phyloP scores from a whole-genome alignment of 2,888 invertebrate species.

The Dynastes maya region DNA sequence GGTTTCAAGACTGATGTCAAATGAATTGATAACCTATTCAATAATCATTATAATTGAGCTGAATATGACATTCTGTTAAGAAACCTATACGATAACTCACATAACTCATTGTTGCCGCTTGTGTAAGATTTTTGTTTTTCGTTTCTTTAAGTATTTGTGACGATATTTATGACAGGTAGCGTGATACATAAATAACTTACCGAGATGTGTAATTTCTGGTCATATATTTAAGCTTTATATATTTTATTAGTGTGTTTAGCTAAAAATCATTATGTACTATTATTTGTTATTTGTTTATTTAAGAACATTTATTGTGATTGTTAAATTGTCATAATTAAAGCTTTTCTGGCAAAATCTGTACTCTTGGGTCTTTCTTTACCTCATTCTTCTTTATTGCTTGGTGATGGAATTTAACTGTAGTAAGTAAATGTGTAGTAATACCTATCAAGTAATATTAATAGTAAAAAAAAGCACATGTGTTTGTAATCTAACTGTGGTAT shows the following conservation, averaged over 20 bases:
- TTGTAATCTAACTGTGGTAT: too few species aligned
- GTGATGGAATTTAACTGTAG: slow-evolving; percentile 19
- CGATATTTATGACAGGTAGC: slow-evolving; percentile 43
- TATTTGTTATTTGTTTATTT: slow-evolving; percentile 54
- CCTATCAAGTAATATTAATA: too few species aligned
- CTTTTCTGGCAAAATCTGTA: slow-evolving; percentile 63
- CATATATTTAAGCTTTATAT: slow-evolving; percentile 51
- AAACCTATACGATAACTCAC: neutral
- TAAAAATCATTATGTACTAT: slow-evolving; percentile 43
- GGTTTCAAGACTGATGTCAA: neutral
- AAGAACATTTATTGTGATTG: slow-evolving; percentile 66
- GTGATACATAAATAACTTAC: slow-evolving; percentile 42
- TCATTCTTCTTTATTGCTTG: slow-evolving; percentile 35
- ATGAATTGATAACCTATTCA: neutral
- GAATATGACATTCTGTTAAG: neutral
- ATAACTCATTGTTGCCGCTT: slow-evolving; percentile 38
- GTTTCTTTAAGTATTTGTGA: slow-evolving; percentile 39
- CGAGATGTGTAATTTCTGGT: slow-evolving; percentile 50
- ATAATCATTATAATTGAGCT: neutral
- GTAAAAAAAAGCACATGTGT: too few species aligned
- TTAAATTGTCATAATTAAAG: slow-evolving; percentile 65
- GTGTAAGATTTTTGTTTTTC: slow-evolving; percentile 40
- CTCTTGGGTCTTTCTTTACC: slow-evolving; percentile 48
- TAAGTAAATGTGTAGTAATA: too few species aligned
- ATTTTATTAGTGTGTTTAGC: slow-evolving; percentile 50